phyloP scores from a whole-genome alignment of 1,140 invertebrate species.

The Luehdorfia chinensis region DNA sequence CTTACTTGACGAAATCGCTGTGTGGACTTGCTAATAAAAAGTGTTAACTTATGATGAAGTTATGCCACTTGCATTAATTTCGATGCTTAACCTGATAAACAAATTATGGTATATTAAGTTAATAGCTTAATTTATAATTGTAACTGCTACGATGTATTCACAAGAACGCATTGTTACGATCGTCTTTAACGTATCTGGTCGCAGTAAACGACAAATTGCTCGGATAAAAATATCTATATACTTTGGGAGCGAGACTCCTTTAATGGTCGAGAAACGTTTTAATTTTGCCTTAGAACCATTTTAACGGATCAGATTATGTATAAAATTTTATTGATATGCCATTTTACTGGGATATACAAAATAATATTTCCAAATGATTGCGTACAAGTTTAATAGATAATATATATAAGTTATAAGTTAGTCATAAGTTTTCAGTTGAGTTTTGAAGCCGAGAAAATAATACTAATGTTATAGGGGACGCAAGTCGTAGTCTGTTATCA shows the following conservation, averaged over 20 bases:
- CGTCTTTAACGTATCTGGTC: constrained; percentile 52
- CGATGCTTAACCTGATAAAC: constrained; percentile 76
- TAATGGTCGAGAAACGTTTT: constrained; percentile 34
- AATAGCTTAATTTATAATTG: constrained; percentile 77
- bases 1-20: constrained; percentile 66
- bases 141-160: constrained; percentile 63
- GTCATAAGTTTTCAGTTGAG: constrained; percentile 14
- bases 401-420: too few relatives aligned
- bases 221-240: constrained; percentile 33
- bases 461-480: constrained; percentile 20
- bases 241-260: constrained; percentile 33
- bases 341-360: constrained; percentile 15
- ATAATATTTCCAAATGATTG: too few relatives aligned
- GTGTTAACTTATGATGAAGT: constrained; percentile 72
- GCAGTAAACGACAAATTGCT: constrained; percentile 59
- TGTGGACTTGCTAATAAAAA: constrained; percentile 74
- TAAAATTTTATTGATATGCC: constrained; percentile 40
- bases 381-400: too few relatives aligned
- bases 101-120: constrained; percentile 75
- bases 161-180: constrained; percentile 67
- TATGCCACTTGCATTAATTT: constrained; percentile 76
- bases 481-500: constrained; percentile 25
- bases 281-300: constrained; percentile 31
- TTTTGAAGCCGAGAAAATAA: constrained; percentile 17
- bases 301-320: constrained; percentile 33